Evolutionary conservation across 2,113 vertebrate species (phyloP).

Genomic region (Oenanthe oenanthe): DNA sequence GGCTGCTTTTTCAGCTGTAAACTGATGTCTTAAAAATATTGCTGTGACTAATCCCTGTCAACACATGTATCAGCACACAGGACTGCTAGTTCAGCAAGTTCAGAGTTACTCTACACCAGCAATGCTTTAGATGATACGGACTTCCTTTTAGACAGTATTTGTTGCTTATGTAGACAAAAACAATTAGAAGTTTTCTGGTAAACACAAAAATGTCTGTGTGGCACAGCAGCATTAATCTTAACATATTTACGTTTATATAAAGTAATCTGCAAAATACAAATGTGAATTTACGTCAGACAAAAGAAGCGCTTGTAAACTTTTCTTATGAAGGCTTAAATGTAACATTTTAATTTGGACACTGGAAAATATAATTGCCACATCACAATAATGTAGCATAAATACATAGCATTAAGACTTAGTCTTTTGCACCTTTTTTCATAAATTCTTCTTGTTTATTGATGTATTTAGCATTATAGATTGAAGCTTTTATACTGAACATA

Average conservation of each 20-base stretch:
- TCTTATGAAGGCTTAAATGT: neutral
- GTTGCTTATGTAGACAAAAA: neutral
- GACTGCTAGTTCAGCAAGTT: neutral
- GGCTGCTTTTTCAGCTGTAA: neutral
- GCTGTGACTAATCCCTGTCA: neutral
- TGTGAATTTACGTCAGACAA: neutral
- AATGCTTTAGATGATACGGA: neutral
- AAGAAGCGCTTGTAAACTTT: neutral
- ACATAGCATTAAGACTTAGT: neutral
- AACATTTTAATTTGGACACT: neutral
- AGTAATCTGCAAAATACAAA: neutral
- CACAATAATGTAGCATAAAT: neutral
- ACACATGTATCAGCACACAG: neutral
- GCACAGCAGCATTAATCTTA: neutral
- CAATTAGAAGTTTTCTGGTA: neutral
- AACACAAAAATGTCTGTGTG: neutral
- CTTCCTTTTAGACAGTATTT: neutral
- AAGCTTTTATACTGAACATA: slow-evolving; percentile 1
- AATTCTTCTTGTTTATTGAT: neutral
- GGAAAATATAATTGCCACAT: neutral
- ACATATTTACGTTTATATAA: neutral
- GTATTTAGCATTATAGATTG: neutral
- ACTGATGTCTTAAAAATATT: neutral
- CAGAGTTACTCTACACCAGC: neutral
- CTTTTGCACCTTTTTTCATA: neutral